These are phyloP conservation scores for Agrochola lychnidis DNA, from an alignment of 2,888 invertebrate species.

Conservation along the genomic window DNA sequence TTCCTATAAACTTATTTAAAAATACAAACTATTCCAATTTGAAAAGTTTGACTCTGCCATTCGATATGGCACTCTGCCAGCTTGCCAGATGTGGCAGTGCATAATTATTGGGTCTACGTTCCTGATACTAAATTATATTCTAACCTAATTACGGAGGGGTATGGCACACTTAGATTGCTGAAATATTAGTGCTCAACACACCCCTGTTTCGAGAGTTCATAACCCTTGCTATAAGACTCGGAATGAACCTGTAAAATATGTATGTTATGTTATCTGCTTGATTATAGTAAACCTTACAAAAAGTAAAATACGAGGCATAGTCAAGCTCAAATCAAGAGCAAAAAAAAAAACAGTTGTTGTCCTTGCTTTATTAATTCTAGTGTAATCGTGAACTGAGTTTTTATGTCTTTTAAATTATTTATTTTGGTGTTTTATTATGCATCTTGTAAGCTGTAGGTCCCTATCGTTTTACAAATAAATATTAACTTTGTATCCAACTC, in stretches of 20 bases:
- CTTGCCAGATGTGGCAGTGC: constrained; percentile 66
- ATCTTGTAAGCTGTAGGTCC: background rate
- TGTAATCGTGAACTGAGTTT: too few species aligned
- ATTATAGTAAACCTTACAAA: background rate
- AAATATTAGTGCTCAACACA: constrained; percentile 44
- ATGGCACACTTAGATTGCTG: constrained; percentile 35
- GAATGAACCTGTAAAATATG: too few species aligned
- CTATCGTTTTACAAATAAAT: constrained; percentile 4
- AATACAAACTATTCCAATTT: constrained; percentile 48
- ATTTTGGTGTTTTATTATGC: background rate
- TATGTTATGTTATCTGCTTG: too few species aligned
- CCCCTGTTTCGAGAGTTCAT: constrained; percentile 23
- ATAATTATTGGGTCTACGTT: constrained; percentile 69
- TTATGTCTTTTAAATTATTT: too few species aligned
- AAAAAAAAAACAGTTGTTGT: background rate
- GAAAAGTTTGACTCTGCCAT: constrained; percentile 49
- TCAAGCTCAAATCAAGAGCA: background rate
- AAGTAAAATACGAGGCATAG: too few species aligned
- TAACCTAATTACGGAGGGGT: constrained; percentile 67
- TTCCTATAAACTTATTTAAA: constrained; percentile 37
- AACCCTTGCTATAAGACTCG: background rate
- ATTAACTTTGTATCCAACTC: constrained; percentile 3
- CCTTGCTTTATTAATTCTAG: background rate
- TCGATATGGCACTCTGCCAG: constrained; percentile 69
- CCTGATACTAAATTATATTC: constrained; percentile 67